Evolutionary conservation across 2,888 invertebrate species (phyloP).

Genomic region (Latheticus oryzae): DNA sequence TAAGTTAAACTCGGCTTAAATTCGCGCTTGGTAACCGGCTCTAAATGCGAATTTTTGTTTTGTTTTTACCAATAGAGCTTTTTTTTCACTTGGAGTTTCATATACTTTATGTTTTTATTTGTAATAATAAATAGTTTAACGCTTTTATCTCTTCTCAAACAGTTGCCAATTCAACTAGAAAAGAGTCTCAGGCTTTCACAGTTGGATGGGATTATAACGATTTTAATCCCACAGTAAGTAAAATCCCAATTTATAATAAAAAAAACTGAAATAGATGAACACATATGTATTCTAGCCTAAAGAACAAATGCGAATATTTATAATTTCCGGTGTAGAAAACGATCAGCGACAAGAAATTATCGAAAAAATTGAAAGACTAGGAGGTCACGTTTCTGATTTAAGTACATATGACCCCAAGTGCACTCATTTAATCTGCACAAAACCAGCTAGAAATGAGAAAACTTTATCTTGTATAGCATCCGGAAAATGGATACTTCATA

Average conservation of each 20-base stretch:
- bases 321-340: slow-evolving; percentile 59
- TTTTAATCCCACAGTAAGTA: slow-evolving; percentile 28
- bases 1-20: too few species aligned
- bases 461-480: slow-evolving; percentile 86
- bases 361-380: slow-evolving; percentile 61
- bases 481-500: slow-evolving; percentile 91
- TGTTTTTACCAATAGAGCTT: too few species aligned
- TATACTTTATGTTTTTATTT: slow-evolving; percentile 24
- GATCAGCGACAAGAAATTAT: slow-evolving; percentile 48
- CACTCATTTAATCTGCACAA: slow-evolving; percentile 83
- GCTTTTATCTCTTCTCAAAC: too few species aligned
- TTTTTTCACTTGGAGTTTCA: neutral
- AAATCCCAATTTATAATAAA: slow-evolving; percentile 6
- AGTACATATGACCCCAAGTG: slow-evolving; percentile 71
- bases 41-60: slow-evolving; percentile 1
- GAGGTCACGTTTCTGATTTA: slow-evolving; percentile 73
- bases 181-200: slow-evolving; percentile 72
- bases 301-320: slow-evolving; percentile 51
- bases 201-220: slow-evolving; percentile 79
- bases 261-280: neutral
- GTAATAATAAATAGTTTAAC: too few species aligned
- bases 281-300: slow-evolving; percentile 7
- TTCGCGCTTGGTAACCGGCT: too few species aligned
- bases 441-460: slow-evolving; percentile 86
- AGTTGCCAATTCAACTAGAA: slow-evolving; percentile 48